Conservation (phyloP, 2,113 vertebrate species). For the Diadophis punctatus region DNA sequence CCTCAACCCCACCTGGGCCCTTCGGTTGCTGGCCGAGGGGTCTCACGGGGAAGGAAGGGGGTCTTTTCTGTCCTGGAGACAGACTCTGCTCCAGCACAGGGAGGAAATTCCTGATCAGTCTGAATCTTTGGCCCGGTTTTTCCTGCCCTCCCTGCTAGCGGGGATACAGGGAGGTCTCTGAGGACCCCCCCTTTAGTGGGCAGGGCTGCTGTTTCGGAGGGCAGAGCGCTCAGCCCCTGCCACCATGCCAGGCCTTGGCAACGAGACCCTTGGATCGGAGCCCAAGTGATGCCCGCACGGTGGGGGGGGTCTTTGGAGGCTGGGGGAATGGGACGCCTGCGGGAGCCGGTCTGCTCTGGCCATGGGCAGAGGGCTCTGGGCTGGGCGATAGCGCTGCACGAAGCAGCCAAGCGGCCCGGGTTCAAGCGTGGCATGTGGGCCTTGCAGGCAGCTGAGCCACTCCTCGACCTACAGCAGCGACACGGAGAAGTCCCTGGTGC, state of each 20-base stretch:
- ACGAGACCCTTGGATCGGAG: neutral
- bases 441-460: conserved; percentile 69
- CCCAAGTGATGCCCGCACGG: no score
- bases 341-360: neutral
- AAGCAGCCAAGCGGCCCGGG: neutral
- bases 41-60: neutral
- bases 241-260: neutral
- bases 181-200: neutral
- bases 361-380: neutral
- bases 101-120: neutral
- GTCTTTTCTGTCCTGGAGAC: neutral
- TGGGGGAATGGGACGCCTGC: neutral
- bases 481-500: conserved; percentile 31
- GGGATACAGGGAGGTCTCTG: neutral
- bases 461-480: conserved; percentile 65
- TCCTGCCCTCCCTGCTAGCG: neutral
- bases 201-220: neutral
- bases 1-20: neutral
- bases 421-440: neutral
- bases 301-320: neutral
- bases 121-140: no score
- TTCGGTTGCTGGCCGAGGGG: neutral
- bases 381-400: neutral
- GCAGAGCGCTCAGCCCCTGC: neutral
- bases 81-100: neutral